Evolutionary conservation across 2,888 invertebrate species (phyloP).

Genomic region (Oscheius sp.): DNA sequence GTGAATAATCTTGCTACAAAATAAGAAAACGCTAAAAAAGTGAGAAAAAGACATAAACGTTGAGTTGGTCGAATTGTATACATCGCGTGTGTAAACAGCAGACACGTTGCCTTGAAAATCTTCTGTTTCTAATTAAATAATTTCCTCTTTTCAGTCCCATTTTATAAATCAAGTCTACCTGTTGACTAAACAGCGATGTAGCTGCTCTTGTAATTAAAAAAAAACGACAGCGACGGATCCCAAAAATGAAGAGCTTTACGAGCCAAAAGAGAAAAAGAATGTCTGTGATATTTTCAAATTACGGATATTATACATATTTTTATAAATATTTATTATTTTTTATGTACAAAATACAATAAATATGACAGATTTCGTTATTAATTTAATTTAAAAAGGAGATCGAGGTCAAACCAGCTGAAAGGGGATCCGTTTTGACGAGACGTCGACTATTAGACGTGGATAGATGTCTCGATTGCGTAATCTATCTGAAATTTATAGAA

Average conservation of each 20-base stretch:
- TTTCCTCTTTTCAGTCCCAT: conserved; percentile 39
- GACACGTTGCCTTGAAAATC: too few species aligned
- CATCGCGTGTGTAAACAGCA: too few species aligned
- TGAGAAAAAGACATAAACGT: too few species aligned
- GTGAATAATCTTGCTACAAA: too few species aligned
- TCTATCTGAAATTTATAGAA: conserved; percentile 3
- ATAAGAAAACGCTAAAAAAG: too few species aligned
- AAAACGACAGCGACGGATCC: neutral
- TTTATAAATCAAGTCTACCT: conserved; percentile 52
- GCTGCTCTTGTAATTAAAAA: conserved; percentile 43
- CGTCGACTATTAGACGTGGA: conserved; percentile 37
- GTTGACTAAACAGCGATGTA: conserved; percentile 50
- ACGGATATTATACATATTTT: neutral
- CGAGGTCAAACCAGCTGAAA: too few species aligned
- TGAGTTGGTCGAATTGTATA: too few species aligned
- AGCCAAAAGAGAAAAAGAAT: neutral
- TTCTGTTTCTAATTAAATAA: neutral
- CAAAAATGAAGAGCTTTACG: neutral
- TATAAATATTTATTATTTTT: neutral
- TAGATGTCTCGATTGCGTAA: conserved; percentile 38
- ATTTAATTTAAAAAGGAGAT: too few species aligned
- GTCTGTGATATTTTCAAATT: neutral
- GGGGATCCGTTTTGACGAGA: too few species aligned
- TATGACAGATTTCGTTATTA: neutral
- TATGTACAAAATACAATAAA: neutral